Evolutionary conservation across 2,113 vertebrate genomes (phyloP).

Genomic region (Megaceryle torquata): DNA sequence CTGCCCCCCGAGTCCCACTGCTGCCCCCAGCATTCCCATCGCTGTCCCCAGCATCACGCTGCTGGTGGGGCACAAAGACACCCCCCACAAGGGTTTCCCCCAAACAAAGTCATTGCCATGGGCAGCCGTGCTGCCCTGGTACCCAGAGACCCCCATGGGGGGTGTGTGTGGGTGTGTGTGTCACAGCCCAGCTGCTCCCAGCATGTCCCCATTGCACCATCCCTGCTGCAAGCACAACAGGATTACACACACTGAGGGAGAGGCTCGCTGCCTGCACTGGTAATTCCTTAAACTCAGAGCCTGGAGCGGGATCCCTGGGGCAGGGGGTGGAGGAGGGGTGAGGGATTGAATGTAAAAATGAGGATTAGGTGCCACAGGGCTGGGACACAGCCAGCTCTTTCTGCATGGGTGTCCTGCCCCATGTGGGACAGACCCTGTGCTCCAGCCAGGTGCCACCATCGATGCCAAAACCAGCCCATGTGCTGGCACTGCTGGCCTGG

Average conservation of each 20-base stretch:
- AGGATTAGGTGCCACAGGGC: neutral
- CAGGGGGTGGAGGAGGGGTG: neutral
- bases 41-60: fast-evolving
- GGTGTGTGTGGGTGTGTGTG: too few species aligned
- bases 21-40: fast-evolving
- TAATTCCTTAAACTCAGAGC: neutral
- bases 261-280: neutral
- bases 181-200: neutral
- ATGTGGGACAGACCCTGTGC: neutral
- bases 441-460: neutral
- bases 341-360: neutral
- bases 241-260: neutral
- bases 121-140: neutral
- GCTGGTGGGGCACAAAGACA: neutral
- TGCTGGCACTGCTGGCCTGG: neutral
- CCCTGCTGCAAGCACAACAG: neutral
- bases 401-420: neutral
- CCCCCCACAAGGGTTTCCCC: neutral
- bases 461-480: fast-evolving
- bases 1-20: fast-evolving
- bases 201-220: neutral
- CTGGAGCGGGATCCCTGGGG: neutral
- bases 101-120: fast-evolving
- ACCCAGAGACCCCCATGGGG: neutral
- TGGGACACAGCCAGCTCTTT: neutral